Base-by-base conservation (phyloP, 2,888 invertebrate genomes). In the Tinea pellionella region DNA sequence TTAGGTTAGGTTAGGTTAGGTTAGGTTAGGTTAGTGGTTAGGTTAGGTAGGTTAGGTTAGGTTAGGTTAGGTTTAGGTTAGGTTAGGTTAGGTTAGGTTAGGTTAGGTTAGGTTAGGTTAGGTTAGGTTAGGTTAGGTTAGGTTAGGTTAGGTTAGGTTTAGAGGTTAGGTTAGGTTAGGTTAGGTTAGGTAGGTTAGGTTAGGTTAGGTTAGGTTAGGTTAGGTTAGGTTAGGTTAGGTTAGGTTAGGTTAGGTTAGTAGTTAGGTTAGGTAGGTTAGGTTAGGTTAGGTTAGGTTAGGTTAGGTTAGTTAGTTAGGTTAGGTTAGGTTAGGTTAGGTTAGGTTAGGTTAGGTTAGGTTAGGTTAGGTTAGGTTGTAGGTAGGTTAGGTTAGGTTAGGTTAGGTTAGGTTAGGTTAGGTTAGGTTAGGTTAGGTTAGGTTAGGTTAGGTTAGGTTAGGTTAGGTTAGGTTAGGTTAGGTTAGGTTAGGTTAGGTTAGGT, bases 1-100 rank as follows among this genome's bases (percentile, higher is more conserved):
- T 63, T 64, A 63, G 64, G 63, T 64, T 64, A 63, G 64, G 64
- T 64, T 64, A 63, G 64, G 64, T 64, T 64, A 64, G 64, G 64
- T 62, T 62, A 37, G 58, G 60, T 60, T 60, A n/a, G n/a, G n/a
- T n/a, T n/a, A n/a, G n/a, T n/a, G n/a, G n/a, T n/a, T n/a, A n/a
- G n/a, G n/a, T n/a, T 55, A n/a, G n/a, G n/a, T 61, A 61, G 61
- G 61, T 61, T 62, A 61, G 61, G 61, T 61, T 61, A 61, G 61
- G 61, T 61, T 61, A 61, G 58, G 58, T 61, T 57, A 61, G 61
- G 61, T 61, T 61, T 61, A 59, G 61, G 61, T 59, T 61, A 55
- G 59, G 59, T 53, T 59, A 55, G 59, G 61, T 57, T 57, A 43
- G 58, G 61, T 41, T 57, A 43, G 58, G 61, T 61, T 61, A 61